Evolutionary conservation across 2,888 invertebrate genomes (phyloP).

Genomic region (Gymnocheta viridis): DNA sequence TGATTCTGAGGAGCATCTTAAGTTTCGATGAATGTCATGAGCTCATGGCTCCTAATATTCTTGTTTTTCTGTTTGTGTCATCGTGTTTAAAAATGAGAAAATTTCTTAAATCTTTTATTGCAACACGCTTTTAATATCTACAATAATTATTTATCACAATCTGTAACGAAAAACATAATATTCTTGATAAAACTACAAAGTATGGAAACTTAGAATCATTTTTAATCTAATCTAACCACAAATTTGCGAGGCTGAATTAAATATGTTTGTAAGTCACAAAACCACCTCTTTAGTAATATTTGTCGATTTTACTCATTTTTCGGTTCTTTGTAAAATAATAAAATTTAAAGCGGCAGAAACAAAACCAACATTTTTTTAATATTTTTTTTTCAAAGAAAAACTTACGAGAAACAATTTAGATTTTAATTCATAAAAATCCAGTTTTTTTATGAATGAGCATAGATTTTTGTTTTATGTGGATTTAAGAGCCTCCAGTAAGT

Average conservation of each 20-base stretch:
- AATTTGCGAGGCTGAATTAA: not conserved
- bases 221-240: not conserved
- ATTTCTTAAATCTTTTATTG: slow-evolving; percentile 34
- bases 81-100: not conserved
- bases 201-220: not conserved
- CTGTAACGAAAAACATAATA: not conserved
- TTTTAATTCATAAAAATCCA: slow-evolving; percentile 66
- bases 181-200: not conserved
- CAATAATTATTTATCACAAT: slow-evolving; percentile 31
- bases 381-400: slow-evolving; percentile 20
- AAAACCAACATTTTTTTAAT: not conserved
- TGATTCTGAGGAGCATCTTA: no score
- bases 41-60: not conserved
- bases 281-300: not conserved
- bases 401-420: slow-evolving; percentile 32
- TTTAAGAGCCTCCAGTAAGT: slow-evolving; percentile 31
- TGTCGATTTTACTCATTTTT: not conserved
- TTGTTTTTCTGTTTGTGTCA: not conserved
- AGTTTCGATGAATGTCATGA: no score
- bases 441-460: slow-evolving; percentile 64
- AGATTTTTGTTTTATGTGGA: slow-evolving; percentile 39
- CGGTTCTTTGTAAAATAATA: slow-evolving; percentile 28
- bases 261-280: not conserved
- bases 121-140: slow-evolving; percentile 41
- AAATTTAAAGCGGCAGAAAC: slow-evolving; percentile 2